Evolutionary conservation across 2,888 invertebrate species (phyloP), one percentile per base, ranked within the genome.

Genomic region (Gandaritis pyraliata): DNA sequence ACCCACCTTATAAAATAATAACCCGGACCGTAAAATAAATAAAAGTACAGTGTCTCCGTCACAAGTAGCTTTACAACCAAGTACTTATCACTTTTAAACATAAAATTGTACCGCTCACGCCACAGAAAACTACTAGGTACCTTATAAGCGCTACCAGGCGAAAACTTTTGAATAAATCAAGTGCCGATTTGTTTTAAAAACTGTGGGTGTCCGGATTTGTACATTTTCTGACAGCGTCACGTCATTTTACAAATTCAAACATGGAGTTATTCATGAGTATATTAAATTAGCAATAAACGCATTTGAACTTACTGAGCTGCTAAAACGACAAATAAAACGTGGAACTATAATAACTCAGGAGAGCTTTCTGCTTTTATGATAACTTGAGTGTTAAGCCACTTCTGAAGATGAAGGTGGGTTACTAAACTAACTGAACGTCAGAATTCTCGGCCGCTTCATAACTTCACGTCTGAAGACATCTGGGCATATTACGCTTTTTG

Each of bases 401-500:
- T 50, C 23, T 41, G 48, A 38, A 18, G 33, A 39, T 18, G 51
- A 33, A 41, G 16, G 43, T 43, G 43, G 16, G 10, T 43, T 33
- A 16, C 53, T 54, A 46, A 53, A 45, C 53, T 36, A 58, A 60
- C 60, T 48, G 54, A 51, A 57, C 48, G 48, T 49, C 49, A 50
- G 39, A 49, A 58, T 51, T 50, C 58, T 39, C 51, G 29, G 46
- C 54, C 33, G 36, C 58, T 58, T 72, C 71, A 73, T 76, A 80
- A 76, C 72, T 76, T 73, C 70, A 72, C 72, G 73, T 77, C 72
- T 72, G 70, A 74, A 73, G 78, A 81, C 78, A 77, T 77, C 75
- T 78, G 75, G 72, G 70, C 72, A 72, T 75, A 77, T 77, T 74
- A 75, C 72, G 73, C 75, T 79, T 77, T 78, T 76, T 77, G 76